Evolutionary conservation across 2,797 vertebrate species (phyloP).

Genomic region (Propithecus deckenii): DNA sequence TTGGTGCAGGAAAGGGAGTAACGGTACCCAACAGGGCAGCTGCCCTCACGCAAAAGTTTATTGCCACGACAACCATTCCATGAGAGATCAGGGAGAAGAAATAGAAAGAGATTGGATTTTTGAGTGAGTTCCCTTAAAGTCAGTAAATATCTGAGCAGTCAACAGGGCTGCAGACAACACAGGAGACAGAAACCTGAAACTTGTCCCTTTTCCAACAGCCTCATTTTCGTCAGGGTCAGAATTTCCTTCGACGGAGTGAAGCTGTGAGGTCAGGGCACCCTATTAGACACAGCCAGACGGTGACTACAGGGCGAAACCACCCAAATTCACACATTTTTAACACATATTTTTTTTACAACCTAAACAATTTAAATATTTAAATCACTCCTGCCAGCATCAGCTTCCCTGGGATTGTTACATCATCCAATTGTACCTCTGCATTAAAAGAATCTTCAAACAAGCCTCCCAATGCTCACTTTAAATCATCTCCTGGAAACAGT

Average conservation of each 20-base stretch:
- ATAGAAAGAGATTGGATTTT: not conserved
- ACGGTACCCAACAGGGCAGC: not conserved
- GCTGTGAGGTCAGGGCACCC: not conserved
- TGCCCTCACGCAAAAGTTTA: not conserved
- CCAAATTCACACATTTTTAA: not conserved
- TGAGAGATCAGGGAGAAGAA: not conserved
- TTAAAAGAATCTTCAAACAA: constrained; percentile 39
- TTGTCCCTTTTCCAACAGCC: not conserved
- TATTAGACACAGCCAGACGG: not conserved
- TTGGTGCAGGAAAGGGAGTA: not conserved
- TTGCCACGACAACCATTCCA: not conserved
- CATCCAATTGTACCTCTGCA: not conserved
- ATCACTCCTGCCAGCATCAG: not conserved
- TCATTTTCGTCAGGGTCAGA: not conserved
- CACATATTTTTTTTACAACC: not conserved
- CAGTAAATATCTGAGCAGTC: not conserved
- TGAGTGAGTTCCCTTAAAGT: not conserved
- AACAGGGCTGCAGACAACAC: not conserved
- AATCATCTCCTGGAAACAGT: not conserved
- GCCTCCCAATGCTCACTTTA: not conserved
- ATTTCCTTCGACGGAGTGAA: not conserved
- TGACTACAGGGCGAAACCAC: not conserved
- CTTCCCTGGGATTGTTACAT: constrained; percentile 2
- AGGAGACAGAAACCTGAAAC: not conserved
- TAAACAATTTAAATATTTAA: constrained; percentile 29